Conservation (phyloP, 1,140 invertebrate species). For the Dolichoris vasculosae region DNA sequence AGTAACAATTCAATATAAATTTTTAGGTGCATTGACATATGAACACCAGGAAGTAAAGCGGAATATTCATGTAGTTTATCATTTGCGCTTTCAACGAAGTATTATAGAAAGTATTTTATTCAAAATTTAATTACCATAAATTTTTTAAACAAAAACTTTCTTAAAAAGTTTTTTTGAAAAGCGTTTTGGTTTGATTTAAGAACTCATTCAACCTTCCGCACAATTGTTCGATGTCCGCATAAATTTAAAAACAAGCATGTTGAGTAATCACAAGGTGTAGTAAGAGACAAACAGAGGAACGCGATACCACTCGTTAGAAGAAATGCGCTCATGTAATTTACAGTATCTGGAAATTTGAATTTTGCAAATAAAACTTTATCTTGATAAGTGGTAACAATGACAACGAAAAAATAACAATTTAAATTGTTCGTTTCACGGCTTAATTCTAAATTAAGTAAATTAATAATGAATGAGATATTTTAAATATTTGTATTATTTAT, state of each 20-base stretch:
- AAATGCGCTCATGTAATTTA: neutral
- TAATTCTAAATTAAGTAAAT: slow-evolving; percentile 6
- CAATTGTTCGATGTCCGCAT: neutral
- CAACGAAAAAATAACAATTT: neutral
- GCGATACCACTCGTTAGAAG: neutral
- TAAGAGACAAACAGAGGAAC: neutral
- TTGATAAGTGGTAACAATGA: neutral
- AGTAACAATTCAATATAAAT: neutral
- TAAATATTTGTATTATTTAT: neutral
- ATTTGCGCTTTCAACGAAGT: slow-evolving; percentile 38
- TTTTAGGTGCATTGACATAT: slow-evolving; percentile 46
- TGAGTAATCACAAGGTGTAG: neutral
- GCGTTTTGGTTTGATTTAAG: neutral
- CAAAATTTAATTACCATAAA: slow-evolving; percentile 39
- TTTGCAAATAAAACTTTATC: neutral
- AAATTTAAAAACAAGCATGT: neutral
- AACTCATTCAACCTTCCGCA: neutral
- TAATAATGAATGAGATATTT: neutral
- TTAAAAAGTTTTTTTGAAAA: slow-evolving; percentile 1
- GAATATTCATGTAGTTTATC: slow-evolving; percentile 42
- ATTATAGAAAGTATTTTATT: slow-evolving; percentile 52
- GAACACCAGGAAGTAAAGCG: slow-evolving; percentile 28
- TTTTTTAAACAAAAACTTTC: slow-evolving; percentile 36
- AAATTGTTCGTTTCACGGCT: no score
- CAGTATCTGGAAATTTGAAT: neutral